A percentile compares a stretch with the other conserved stretches of the same genome.
These are phyloP conservation scores for Argyra leucocephala DNA, from an alignment of 2,888 invertebrate genomes.

Conservation along the genomic window DNA sequence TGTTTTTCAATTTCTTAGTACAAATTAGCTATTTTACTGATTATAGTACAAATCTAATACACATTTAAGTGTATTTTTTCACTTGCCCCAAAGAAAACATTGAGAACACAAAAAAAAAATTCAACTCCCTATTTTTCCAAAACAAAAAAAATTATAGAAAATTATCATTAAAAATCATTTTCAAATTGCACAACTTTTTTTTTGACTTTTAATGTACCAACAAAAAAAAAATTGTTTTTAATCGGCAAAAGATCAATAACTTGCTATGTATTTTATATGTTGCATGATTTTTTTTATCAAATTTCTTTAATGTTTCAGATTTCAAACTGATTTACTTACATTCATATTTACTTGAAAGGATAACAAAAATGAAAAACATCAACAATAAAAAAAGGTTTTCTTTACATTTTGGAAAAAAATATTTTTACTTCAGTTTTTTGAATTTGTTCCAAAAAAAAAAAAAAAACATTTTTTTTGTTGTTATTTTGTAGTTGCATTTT, in stretches of 20 bases:
- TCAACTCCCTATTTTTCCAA: too few species aligned
- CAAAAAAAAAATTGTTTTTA: too few species aligned
- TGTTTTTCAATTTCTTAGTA: too few species aligned
- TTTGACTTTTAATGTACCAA: too few species aligned
- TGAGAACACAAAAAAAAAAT: too few species aligned
- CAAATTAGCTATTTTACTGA: too few species aligned
- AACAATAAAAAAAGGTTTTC: neutral
- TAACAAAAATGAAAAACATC: neutral
- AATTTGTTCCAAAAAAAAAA: neutral
- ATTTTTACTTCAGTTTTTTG: neutral
- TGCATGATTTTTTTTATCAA: neutral
- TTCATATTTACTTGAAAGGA: neutral
- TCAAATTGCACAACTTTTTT: too few species aligned
- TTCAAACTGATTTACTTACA: neutral
- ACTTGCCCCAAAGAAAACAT: too few species aligned
- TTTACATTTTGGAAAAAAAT: neutral
- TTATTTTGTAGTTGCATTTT: neutral
- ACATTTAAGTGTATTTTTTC: too few species aligned
- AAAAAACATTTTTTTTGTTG: neutral
- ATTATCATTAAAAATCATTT: too few species aligned
- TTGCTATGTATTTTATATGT: neutral
- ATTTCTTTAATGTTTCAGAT: neutral
- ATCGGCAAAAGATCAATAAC: constrained; percentile 6
- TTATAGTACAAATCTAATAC: too few species aligned
- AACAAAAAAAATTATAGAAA: too few species aligned